Percentiles rank a stretch among this genome's conserved stretches.
Conservation (phyloP, 2,888 invertebrate genomes). For the Oscheius sp. region DNA sequence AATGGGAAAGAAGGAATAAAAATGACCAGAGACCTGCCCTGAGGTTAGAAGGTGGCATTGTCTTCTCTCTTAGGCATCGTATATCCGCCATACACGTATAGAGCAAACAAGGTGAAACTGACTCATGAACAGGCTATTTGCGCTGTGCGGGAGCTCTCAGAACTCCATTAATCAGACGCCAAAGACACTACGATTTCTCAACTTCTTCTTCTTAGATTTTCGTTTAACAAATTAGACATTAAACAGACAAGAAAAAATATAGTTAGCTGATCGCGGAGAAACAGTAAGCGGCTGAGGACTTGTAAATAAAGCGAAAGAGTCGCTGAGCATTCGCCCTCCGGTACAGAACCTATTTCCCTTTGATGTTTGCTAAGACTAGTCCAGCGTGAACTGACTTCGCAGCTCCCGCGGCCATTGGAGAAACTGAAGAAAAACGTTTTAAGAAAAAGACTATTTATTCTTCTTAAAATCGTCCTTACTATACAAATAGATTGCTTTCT, state of each 20-base stretch:
- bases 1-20: too few relatives aligned
- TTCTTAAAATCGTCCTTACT: slow-evolving; percentile 24
- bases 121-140: slow-evolving; percentile 7
- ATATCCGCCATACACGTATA: slow-evolving; percentile 11
- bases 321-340: not conserved
- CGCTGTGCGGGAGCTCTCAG: not conserved
- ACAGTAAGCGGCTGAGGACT: not conserved
- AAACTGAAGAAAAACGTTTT: too few relatives aligned
- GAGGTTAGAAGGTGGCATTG: too few relatives aligned
- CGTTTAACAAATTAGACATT: not conserved
- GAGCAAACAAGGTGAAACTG: slow-evolving; percentile 14
- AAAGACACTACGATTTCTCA: not conserved
- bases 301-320: not conserved
- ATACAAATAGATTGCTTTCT: slow-evolving; percentile 34
- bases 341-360: slow-evolving; percentile 3
- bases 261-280: not conserved
- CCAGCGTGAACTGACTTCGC: slow-evolving; percentile 18
- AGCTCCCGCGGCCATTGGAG: too few relatives aligned
- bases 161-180: not conserved
- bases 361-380: slow-evolving; percentile 14
- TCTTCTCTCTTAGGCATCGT: slow-evolving; percentile 2
- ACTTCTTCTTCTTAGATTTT: not conserved
- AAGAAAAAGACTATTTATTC: too few relatives aligned
- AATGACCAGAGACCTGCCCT: too few relatives aligned
- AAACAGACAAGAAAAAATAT: not conserved